Evolutionary conservation across 2,888 invertebrate species (phyloP).

Genomic region (Dyspetes luteomarginatus): DNA sequence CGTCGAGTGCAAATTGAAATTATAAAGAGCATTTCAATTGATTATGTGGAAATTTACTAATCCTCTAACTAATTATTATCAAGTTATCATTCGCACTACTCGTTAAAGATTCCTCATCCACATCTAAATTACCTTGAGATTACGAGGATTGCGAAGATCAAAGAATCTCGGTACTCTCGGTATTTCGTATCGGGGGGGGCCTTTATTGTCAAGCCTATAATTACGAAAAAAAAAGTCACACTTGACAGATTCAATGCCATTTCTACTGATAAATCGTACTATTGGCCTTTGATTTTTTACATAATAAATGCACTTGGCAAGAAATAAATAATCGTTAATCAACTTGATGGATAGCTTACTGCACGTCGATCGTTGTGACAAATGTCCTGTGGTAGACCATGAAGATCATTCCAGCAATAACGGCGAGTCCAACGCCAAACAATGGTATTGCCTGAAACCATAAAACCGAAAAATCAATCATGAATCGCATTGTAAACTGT

Average conservation of each 20-base stretch:
- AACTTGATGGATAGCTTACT: constrained; percentile 73
- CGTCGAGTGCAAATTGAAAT: not conserved
- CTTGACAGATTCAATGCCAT: no score
- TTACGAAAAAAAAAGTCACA: constrained; percentile 35
- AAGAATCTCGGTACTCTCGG: constrained; percentile 73
- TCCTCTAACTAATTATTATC: no score
- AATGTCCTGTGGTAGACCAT: constrained; percentile 73
- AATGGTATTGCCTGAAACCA: constrained; percentile 79
- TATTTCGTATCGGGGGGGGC: constrained; percentile 76
- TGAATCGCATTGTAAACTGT: not conserved
- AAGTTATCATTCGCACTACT: not conserved
- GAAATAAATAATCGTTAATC: not conserved
- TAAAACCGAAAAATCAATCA: constrained; percentile 27
- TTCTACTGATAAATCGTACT: no score
- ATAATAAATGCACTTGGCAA: not conserved
- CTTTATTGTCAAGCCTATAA: constrained; percentile 52
- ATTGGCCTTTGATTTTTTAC: no score
- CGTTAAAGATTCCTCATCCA: not conserved
- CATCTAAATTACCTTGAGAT: constrained; percentile 80
- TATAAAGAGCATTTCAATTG: not conserved
- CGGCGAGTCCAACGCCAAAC: constrained; percentile 64
- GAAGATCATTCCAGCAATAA: constrained; percentile 67
- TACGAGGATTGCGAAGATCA: constrained; percentile 82
- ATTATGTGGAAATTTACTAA: no score
- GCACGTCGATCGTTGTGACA: constrained; percentile 79